These are phyloP conservation scores for Amblyteles armatorius DNA, from an alignment of 2,888 invertebrate species.

Conservation along the genomic window DNA sequence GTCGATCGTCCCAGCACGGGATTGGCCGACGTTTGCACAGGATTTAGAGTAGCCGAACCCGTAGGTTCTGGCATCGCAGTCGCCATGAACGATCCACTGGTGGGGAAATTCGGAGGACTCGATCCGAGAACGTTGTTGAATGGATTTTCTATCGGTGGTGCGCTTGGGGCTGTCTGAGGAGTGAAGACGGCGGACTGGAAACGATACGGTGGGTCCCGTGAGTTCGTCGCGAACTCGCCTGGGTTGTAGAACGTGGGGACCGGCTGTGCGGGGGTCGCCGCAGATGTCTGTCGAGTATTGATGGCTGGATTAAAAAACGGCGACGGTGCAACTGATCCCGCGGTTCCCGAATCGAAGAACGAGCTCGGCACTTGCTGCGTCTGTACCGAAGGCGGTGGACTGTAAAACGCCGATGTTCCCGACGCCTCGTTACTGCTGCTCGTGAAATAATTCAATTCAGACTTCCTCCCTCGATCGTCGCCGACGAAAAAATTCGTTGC, in stretches of 20 bases:
- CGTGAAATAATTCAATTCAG: constrained; percentile 63
- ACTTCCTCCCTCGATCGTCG: constrained; percentile 39
- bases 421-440: constrained; percentile 4
- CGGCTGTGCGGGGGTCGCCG: constrained; percentile 42
- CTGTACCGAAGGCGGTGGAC: constrained; percentile 31
- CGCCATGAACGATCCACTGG: constrained; percentile 66
- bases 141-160: constrained; percentile 26
- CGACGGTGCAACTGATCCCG: not conserved
- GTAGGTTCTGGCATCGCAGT: constrained; percentile 78
- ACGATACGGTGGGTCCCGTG: constrained; percentile 21
- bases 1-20: constrained; percentile 70
- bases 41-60: constrained; percentile 81
- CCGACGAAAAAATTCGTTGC: constrained; percentile 66
- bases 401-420: constrained; percentile 34
- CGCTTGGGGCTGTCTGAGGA: constrained; percentile 55
- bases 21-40: constrained; percentile 80
- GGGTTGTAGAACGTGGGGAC: constrained; percentile 76
- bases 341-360: constrained; percentile 39
- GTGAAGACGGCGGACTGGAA: constrained; percentile 11
- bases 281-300: constrained; percentile 33
- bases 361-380: constrained; percentile 35
- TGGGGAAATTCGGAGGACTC: constrained; percentile 61
- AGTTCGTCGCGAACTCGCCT: constrained; percentile 67
- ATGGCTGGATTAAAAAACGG: constrained; percentile 11
- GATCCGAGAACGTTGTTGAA: constrained; percentile 40